A percentile compares a stretch with the other conserved stretches of the same genome.
phyloP scores from a whole-genome alignment of 2,113 vertebrate genomes.

The Scytalopus superciliaris region DNA sequence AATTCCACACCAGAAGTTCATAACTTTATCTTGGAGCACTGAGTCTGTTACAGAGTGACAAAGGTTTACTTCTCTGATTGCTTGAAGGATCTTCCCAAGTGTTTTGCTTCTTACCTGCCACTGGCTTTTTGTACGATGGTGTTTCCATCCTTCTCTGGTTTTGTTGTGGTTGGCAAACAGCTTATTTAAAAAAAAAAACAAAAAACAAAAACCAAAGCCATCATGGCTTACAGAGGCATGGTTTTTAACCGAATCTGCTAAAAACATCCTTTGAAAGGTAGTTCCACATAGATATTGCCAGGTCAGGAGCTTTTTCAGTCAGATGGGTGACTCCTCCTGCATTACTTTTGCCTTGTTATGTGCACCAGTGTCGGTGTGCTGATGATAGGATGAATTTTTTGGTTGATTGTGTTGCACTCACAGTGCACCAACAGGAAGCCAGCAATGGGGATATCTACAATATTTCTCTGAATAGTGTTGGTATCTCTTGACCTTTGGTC shows the following conservation, averaged over 20 bases:
- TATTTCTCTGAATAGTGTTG: background rate
- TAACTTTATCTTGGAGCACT: background rate
- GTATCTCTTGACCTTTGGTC: background rate
- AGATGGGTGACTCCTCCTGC: background rate
- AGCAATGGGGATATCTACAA: background rate
- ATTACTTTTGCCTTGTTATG: background rate
- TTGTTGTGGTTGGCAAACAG: background rate
- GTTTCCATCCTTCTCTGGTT: background rate
- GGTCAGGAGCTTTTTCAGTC: background rate
- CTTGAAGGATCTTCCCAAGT: background rate
- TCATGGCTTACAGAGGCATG: background rate
- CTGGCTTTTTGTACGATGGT: background rate
- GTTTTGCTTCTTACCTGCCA: background rate
- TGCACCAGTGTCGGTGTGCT: constrained; percentile 17
- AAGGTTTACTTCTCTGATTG: background rate
- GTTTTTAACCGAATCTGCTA: background rate
- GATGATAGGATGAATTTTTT: background rate
- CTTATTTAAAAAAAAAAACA: background rate
- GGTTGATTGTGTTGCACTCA: background rate
- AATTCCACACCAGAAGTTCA: background rate
- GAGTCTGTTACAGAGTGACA: background rate
- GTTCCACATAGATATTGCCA: background rate
- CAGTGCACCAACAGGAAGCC: background rate
- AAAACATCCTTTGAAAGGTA: background rate
- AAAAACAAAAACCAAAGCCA: background rate